phyloP scores from a whole-genome alignment of 1,140 invertebrate genomes.

The Aphidius ervi region DNA sequence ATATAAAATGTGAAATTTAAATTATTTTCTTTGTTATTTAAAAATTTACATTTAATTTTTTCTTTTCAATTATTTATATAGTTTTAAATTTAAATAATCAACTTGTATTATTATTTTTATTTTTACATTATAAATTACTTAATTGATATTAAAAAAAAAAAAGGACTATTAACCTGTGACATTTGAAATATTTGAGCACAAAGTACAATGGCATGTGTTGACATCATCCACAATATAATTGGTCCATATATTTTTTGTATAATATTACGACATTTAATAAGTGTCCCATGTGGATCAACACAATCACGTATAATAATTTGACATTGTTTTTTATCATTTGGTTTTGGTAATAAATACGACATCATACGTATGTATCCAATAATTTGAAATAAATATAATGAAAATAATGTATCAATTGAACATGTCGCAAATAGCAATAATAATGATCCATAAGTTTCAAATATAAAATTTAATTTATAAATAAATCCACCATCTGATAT shows the following conservation, averaged over 20 bases:
- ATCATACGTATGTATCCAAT: constrained; percentile 19
- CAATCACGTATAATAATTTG: constrained; percentile 18
- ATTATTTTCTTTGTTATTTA: too few relatives aligned
- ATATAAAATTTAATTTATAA: constrained; percentile 24
- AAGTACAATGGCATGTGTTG: constrained; percentile 28
- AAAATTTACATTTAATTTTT: too few relatives aligned
- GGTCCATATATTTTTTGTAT: constrained; percentile 31
- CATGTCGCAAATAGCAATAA: constrained; percentile 18
- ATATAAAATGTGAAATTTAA: too few relatives aligned
- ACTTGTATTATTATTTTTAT: too few relatives aligned
- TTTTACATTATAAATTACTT: too few relatives aligned
- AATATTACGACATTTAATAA: constrained; percentile 21
- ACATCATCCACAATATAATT: constrained; percentile 25
- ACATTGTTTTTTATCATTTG: constrained; percentile 18
- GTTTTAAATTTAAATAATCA: too few relatives aligned
- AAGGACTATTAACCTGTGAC: constrained; percentile 24
- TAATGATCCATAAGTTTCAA: constrained; percentile 14
- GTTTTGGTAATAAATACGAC: constrained; percentile 16
- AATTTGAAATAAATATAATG: constrained; percentile 30
- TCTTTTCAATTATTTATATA: too few relatives aligned
- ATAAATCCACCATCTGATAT: constrained; percentile 6
- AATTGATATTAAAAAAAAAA: too few relatives aligned
- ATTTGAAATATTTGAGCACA: constrained; percentile 33
- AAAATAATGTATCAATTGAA: constrained; percentile 30
- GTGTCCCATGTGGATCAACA: constrained; percentile 16